Conservation (phyloP, 2,113 vertebrate species). For the Solea senegalensis region DNA sequence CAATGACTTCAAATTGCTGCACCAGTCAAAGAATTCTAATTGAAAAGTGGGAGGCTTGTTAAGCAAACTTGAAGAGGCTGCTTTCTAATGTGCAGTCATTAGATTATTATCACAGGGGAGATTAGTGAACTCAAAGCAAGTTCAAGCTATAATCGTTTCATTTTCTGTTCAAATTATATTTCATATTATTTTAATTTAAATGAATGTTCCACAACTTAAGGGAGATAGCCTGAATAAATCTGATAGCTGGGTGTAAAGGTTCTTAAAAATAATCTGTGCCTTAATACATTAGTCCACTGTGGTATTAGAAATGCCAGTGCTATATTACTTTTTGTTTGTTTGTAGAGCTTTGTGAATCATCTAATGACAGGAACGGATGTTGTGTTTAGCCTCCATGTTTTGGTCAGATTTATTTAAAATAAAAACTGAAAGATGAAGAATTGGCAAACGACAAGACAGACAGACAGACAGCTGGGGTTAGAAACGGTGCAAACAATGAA, state of each 20-base stretch:
- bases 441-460: background rate
- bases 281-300: background rate
- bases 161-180: slow-evolving; percentile 9
- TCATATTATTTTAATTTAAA: background rate
- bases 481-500: slow-evolving; percentile 37
- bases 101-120: background rate
- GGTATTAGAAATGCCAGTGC: background rate
- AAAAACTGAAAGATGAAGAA: slow-evolving; percentile 24
- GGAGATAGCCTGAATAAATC: too few species aligned
- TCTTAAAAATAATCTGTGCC: too few species aligned
- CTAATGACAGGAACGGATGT: background rate
- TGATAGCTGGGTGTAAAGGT: too few species aligned
- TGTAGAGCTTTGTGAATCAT: background rate
- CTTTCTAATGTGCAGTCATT: slow-evolving; percentile 34
- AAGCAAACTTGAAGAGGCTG: background rate
- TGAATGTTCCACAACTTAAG: background rate
- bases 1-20: slow-evolving; percentile 3
- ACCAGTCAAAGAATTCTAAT: slow-evolving; percentile 19
- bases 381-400: background rate
- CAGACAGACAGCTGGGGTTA: slow-evolving; percentile 25
- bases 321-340: background rate
- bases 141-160: slow-evolving; percentile 11
- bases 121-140: slow-evolving; percentile 16
- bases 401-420: slow-evolving; percentile 9
- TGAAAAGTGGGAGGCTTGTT: slow-evolving; percentile 4